Base-by-base conservation (phyloP, 2,888 invertebrate genomes). In the Tinea semifulvella region DNA sequence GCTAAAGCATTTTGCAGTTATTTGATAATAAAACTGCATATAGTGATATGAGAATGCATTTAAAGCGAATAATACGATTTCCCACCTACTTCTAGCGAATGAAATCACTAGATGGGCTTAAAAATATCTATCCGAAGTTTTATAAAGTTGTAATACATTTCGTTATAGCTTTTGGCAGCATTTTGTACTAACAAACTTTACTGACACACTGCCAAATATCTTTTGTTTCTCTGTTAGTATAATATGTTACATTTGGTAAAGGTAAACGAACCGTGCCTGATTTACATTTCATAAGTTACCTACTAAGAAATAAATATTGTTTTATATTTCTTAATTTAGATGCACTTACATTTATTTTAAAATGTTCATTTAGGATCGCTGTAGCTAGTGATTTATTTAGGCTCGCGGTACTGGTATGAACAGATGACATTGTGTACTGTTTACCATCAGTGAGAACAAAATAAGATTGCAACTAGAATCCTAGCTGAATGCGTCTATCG, bases 171-270 rank as follows among this genome's bases (percentile, higher is more conserved):
- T 40, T 40, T 40, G 40, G 40, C 40, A 40, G 40, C 19, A 17
- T 40, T 40, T 17, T 3, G 13, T 22, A 17, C 3, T 38, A 38
- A 19, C 17, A 40, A 40, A 40, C 22, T 40, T 40, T 10, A 13
- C 40, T 40, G 40, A 40, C 20, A 20, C 22, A 22, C 13, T 40
- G 40, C 40, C 40, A 40, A 40, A 40, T 40, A 40, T 40, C 40
- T 40, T 40, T 40, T 40, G 20, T 22, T 22, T 40, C 18, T 17
- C 17, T 18, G 36, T 17, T 18, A 18, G 5, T 36, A 16, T 36
- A 36, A 10, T 18, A 36, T 36, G 16, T 36, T 17, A 36, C 36
- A 10, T 3, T 2, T 10, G 18, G 16, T 36, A 36, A 18, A 36
- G 36, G 36, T 36, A 16, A 36, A 36, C 16, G 3, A 36, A 36